These are phyloP conservation scores for Halisarca cf. caerulea DNA, from an alignment of 37 sponge, comb jelly and placozoan genomes.

Conservation along the genomic window DNA sequence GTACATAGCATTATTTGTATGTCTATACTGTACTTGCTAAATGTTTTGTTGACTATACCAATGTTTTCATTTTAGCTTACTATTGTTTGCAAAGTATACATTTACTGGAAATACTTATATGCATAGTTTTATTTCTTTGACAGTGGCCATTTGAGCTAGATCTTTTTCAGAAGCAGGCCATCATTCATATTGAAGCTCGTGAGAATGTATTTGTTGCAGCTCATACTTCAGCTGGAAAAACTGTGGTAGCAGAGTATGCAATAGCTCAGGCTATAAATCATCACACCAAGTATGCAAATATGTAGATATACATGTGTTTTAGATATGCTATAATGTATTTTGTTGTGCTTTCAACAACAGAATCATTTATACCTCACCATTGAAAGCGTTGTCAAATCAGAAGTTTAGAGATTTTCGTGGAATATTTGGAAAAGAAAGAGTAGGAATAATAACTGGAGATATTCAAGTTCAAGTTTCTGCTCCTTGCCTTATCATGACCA, in stretches of 20 bases:
- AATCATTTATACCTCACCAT: slow-evolving; percentile 95
- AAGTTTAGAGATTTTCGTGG: slow-evolving; percentile 91
- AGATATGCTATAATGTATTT: no score
- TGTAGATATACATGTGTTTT: no score
- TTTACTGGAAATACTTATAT: no score
- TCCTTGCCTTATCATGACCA: slow-evolving; percentile 95
- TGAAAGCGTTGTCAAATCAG: slow-evolving; percentile 98
- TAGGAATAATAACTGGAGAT: slow-evolving; percentile 91
- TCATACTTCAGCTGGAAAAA: slow-evolving; percentile 97
- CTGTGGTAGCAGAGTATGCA: slow-evolving; percentile 99
- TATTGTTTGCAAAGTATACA: no score
- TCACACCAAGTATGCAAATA: slow-evolving; percentile 71
- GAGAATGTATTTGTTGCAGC: slow-evolving; percentile 98
- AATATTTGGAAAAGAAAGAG: slow-evolving; percentile 74
- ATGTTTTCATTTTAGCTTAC: no score
- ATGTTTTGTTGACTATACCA: no score
- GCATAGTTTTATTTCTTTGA: no score
- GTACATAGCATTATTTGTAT: no score
- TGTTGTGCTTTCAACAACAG: slow-evolving; percentile 11
- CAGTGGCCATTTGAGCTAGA: slow-evolving; percentile 92
- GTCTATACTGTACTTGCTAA: no score
- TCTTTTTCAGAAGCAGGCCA: slow-evolving; percentile 95
- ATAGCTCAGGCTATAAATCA: slow-evolving; percentile 81
- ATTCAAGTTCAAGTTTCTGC: slow-evolving; percentile 84
- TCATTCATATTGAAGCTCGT: slow-evolving; percentile 76